Conservation (phyloP, 1,140 invertebrate species). For the Eurosta solidaginis region DNA sequence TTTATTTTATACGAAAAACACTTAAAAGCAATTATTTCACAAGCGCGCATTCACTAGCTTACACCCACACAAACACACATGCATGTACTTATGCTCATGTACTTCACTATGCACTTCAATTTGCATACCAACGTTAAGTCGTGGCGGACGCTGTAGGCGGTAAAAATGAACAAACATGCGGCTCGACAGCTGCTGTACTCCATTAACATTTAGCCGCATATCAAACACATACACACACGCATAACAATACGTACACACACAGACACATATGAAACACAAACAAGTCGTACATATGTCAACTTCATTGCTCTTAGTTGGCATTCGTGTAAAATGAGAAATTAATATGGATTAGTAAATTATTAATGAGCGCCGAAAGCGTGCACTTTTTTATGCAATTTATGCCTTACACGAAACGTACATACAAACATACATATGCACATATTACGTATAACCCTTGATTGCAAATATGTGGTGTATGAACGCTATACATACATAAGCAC, state of each 20-base stretch:
- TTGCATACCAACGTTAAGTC: not conserved
- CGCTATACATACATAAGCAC: too few relatives aligned
- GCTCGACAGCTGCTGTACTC: not conserved
- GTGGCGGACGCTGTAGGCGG: not conserved
- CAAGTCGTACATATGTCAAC: not conserved
- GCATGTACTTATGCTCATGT: too few relatives aligned
- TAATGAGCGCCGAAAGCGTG: not conserved
- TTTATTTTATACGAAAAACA: constrained; percentile 36
- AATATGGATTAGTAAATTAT: constrained; percentile 28
- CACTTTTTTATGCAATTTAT: not conserved
- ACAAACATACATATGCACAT: not conserved
- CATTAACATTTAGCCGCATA: not conserved
- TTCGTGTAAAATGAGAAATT: constrained; percentile 9
- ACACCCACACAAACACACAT: not conserved
- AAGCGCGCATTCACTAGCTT: not conserved
- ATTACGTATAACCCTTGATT: too few relatives aligned
- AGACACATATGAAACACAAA: too few relatives aligned
- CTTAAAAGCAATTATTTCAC: constrained; percentile 29
- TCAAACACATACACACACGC: not conserved
- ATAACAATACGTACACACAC: not conserved
- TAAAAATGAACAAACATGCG: not conserved
- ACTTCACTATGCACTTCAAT: too few relatives aligned
- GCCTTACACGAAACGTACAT: too few relatives aligned
- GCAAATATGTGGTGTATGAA: too few relatives aligned
- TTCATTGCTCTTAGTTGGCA: constrained; percentile 7